These are phyloP conservation scores for Ochotona princeps DNA, from an alignment of 2,113 vertebrate genomes.

Conservation along the genomic window DNA sequence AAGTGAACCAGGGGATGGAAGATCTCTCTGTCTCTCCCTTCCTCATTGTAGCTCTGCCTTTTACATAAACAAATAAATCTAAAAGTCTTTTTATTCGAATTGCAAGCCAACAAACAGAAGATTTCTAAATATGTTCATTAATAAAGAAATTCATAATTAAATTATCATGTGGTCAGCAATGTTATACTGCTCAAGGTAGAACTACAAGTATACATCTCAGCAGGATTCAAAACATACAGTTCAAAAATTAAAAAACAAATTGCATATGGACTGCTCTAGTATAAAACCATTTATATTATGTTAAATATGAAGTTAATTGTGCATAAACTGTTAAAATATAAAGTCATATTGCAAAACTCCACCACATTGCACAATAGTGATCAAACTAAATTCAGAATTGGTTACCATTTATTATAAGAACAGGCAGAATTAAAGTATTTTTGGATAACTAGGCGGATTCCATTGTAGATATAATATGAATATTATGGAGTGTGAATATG, in stretches of 20 bases:
- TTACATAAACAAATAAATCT: too few species aligned
- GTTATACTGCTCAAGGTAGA: not conserved
- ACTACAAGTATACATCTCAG: not conserved
- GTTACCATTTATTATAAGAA: not conserved
- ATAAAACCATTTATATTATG: not conserved
- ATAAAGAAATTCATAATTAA: slow-evolving; percentile 6
- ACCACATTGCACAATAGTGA: not conserved
- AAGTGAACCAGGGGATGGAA: too few species aligned
- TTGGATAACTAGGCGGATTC: not conserved
- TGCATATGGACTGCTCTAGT: not conserved
- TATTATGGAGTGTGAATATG: too few species aligned
- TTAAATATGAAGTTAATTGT: not conserved
- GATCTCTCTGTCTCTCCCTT: too few species aligned
- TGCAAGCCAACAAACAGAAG: not conserved
- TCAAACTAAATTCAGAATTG: not conserved
- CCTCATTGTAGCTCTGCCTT: too few species aligned
- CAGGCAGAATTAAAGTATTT: not conserved
- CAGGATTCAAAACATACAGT: not conserved
- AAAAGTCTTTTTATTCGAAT: not conserved
- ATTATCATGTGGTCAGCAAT: not conserved
- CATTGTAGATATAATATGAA: too few species aligned
- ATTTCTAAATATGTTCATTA: not conserved
- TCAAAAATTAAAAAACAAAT: not conserved
- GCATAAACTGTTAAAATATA: not conserved
- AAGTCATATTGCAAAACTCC: not conserved